A percentile compares a stretch with the other conserved stretches of the same genome.
These are phyloP conservation scores for Papilio dardanus DNA, from an alignment of 1,140 invertebrate genomes.

Conservation along the genomic window DNA sequence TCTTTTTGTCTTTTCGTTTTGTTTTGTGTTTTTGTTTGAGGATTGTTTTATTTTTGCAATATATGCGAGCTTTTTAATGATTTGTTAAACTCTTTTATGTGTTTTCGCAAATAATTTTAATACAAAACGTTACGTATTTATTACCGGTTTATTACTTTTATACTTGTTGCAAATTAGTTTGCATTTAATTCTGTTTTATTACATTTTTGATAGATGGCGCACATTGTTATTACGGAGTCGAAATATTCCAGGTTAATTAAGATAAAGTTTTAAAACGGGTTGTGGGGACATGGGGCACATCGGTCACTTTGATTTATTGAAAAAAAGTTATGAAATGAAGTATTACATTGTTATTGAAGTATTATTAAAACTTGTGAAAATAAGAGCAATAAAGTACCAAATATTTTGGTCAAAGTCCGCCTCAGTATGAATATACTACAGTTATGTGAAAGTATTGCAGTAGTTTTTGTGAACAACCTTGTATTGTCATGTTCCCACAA, in stretches of 20 bases:
- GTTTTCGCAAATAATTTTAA: background rate
- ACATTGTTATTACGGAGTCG: conserved; percentile 36
- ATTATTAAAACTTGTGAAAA: conserved; percentile 16
- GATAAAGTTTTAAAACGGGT: conserved; percentile 50
- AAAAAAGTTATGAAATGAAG: background rate
- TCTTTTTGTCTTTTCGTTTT: background rate
- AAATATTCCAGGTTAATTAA: conserved; percentile 55
- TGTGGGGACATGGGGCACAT: conserved; percentile 55
- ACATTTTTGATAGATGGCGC: background rate
- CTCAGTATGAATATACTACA: conserved; percentile 6
- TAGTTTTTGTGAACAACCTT: background rate
- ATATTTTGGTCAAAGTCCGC: background rate
- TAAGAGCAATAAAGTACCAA: background rate
- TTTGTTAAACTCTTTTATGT: background rate
- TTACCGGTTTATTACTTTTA: background rate
- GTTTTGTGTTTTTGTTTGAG: conserved; percentile 12
- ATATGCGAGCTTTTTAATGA: background rate
- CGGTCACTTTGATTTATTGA: conserved; percentile 19
- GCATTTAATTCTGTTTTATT: background rate
- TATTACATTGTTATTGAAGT: background rate
- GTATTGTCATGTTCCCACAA: conserved; percentile 57
- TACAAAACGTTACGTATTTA: background rate
- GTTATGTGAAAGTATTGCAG: background rate
- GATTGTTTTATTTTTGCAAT: background rate
- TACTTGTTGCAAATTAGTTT: conserved; percentile 33